Evolutionary conservation across 2,888 invertebrate species (phyloP), one percentile per base, ranked within the genome.

Genomic region (Hybos culiciformis): DNA sequence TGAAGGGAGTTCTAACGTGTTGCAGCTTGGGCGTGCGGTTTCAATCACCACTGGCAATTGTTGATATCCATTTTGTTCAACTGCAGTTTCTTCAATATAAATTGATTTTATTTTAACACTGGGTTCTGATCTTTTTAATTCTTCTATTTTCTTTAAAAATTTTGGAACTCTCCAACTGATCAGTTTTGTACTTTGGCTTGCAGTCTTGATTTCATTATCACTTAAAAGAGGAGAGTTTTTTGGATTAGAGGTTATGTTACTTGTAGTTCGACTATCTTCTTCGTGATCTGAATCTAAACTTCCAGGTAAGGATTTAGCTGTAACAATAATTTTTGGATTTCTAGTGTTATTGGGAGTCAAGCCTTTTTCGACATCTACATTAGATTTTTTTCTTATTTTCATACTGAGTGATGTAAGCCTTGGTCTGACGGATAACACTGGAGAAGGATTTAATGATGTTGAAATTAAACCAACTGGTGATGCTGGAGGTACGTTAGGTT

Each of bases 271-370:
- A 14, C 51, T 50, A 6, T 77, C 78, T 46, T 73, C 66, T 49
- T 80, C 80, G 33, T 75, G 75, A 47, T 83, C 83, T 1, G 81
- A 81, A 56, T 85, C 84, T 55, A 87, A 68, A 56, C 86, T 85
- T 58, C 84, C 86, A 1, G 87, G 87, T 56, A 87, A 63, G 44
- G 86, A 86, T 57, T 79, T 84, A 39, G 86, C 84, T 63, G 66
- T 64, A 7, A 66, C 61, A 9, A 65, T 60, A 19, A 66, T 66
- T 52, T 61, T 80, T 71, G 61, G 65, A 24, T 60, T 46, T 36
- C 68, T 58, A 1, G 56, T 54, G 43, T 56, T 55, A 5, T 51
- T 50, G 23, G 54, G 54, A 2, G 57, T 41, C n/a, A 15, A 44
- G 4, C 41, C 46, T 26, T 48, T 51, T 32, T 51, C 51, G 3